Evolutionary conservation across 2,113 vertebrate species (phyloP).

Genomic region (rabbit (Oryctolagus cuniculus)): mOryCun1.1 NC_091437.1:64149001-64149500

Average conservation of each 20-base stretch:
- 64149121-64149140: slow-evolving; percentile 69
- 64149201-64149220: slow-evolving; percentile 61
- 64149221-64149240: slow-evolving; percentile 42
- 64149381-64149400: neutral
- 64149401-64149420: neutral
- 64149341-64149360: neutral
- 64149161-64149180: slow-evolving; percentile 37
- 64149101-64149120: slow-evolving; percentile 81
- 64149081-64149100: slow-evolving; percentile 78
- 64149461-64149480: neutral
- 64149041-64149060: slow-evolving; percentile 83
- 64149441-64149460: slow-evolving; percentile 15
- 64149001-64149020: slow-evolving; percentile 83
- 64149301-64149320: slow-evolving; percentile 11
- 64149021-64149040: slow-evolving; percentile 83
- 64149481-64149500: slow-evolving; percentile 15
- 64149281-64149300: neutral
- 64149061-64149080: slow-evolving; percentile 84
- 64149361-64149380: slow-evolving; percentile 10
- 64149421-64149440: slow-evolving; percentile 21
- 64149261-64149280: neutral
- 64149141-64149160: slow-evolving; percentile 62
- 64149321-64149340: slow-evolving; percentile 48
- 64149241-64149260: slow-evolving; percentile 22
- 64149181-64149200: slow-evolving; percentile 3